phyloP scores from a whole-genome alignment of 1,140 invertebrate species.

The Achatina immaculata region DNA sequence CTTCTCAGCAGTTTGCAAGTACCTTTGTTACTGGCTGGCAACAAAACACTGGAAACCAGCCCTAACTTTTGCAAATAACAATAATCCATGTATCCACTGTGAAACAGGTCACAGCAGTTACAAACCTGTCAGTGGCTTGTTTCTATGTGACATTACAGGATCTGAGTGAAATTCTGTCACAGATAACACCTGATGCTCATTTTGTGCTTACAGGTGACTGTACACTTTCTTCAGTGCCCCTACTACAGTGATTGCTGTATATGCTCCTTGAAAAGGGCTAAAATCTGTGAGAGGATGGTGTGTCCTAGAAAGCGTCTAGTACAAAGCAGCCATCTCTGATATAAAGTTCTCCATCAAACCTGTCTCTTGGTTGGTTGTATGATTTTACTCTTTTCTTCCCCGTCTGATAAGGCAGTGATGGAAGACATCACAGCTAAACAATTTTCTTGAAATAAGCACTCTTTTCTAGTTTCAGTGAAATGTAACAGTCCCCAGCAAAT shows the following conservation, averaged over 20 bases:
- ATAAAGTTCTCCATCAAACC: background rate
- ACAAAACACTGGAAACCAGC: no score
- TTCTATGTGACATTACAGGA: background rate
- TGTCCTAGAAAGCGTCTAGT: slow-evolving; percentile 8
- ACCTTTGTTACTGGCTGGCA: no score
- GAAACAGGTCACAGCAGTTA: no score
- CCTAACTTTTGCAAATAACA: no score
- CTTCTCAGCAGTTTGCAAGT: no score
- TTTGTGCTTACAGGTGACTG: slow-evolving; percentile 15
- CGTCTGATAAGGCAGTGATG: no score
- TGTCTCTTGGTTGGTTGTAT: no score
- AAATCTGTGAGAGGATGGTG: slow-evolving; percentile 30
- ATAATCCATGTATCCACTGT: no score
- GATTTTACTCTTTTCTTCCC: background rate
- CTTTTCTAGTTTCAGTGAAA: background rate
- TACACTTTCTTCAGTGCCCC: background rate
- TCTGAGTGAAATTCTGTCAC: slow-evolving; percentile 17
- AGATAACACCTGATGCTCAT: background rate
- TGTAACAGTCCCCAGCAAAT: background rate
- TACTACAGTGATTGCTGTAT: background rate
- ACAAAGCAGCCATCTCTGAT: slow-evolving; percentile 18
- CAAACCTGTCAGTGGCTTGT: background rate
- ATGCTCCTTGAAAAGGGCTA: slow-evolving; percentile 12
- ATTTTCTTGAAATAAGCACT: background rate
- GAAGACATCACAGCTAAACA: background rate